Evolutionary conservation across 2,797 vertebrate genomes (phyloP).

Genomic region (Graptemys geographica): DNA sequence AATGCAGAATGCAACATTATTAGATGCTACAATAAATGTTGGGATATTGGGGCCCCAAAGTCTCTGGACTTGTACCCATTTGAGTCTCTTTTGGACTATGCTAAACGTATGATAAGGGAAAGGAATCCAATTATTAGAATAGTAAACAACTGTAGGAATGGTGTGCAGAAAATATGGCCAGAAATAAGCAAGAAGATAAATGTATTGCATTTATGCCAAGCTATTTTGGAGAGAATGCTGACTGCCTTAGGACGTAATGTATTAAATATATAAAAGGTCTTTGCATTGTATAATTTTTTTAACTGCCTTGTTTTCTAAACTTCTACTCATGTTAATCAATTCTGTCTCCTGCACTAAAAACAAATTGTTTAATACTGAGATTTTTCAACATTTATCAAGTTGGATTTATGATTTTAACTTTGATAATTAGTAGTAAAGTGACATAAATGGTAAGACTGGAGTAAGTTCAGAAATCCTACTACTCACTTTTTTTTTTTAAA

Average conservation of each 20-base stretch:
- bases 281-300: neutral
- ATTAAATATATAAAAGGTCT: neutral
- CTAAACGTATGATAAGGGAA: neutral
- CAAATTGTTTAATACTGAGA: neutral
- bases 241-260: neutral
- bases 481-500: neutral
- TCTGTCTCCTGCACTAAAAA: conserved; percentile 9
- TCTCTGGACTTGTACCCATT: neutral
- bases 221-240: neutral
- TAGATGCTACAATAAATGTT: neutral
- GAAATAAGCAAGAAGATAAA: neutral
- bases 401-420: neutral
- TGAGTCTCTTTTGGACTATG: neutral
- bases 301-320: neutral
- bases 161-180: neutral
- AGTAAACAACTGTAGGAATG: neutral
- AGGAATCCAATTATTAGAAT: neutral
- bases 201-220: neutral
- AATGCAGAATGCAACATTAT: neutral
- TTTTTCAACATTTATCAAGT: neutral
- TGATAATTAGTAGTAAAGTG: neutral
- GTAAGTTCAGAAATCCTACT: neutral
- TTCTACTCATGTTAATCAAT: neutral
- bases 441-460: neutral
- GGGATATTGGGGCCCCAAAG: neutral